Evolutionary conservation across 2,113 vertebrate genomes (phyloP), one percentile per base, ranked within the genome.

Genomic region (Gopherus flavomarginatus): DNA sequence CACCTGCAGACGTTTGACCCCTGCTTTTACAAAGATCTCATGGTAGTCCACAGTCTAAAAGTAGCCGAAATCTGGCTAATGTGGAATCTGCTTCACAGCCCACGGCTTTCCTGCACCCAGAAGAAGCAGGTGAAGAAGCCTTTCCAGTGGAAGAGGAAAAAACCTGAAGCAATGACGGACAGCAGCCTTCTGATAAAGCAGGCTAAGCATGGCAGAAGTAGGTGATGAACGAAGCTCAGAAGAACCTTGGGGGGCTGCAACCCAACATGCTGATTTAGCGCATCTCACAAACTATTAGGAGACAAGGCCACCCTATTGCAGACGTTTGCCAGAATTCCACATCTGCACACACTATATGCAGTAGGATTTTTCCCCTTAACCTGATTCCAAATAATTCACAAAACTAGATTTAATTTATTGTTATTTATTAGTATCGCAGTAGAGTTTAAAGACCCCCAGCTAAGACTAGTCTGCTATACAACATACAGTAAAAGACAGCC

Each of bases 11-110:
- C 99, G 0, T 99, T 99, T 3, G 99, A 99, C 84, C 99, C 99
- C 9, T 99, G 99, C 91, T 99, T 99, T 96, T 99, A 99, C 97
- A 97, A 98, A 31, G 99, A 99, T 69, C 98, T 99, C 92, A 99
- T 99, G 98, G 99, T 99, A 21, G 99, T 99, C 47, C 99, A 99
- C 78, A 99, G 99, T 89, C 98, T 99, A 75, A 99, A 98, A 0
- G 99, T 99, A 3, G 98, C 99, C 1, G 99, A 99, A 97, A 99
- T 99, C 96, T 99, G 99, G 99, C 98, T 99, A 1, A 99, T 99
- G 99, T 99, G 99, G 99, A 99, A 98, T 92, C 98, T 99, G 49
- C 98, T 99, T 50, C 99, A 99, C 8, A 99, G 99, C 90, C 98
- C 98, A 19, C 97, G 90, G 7, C 98, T 99, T 21, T 98, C 96